Percentiles rank a stretch among this genome's conserved stretches.
Evolutionary conservation across 2,113 vertebrate genomes (phyloP).

Genomic region (Gymnarchus niloticus): DNA sequence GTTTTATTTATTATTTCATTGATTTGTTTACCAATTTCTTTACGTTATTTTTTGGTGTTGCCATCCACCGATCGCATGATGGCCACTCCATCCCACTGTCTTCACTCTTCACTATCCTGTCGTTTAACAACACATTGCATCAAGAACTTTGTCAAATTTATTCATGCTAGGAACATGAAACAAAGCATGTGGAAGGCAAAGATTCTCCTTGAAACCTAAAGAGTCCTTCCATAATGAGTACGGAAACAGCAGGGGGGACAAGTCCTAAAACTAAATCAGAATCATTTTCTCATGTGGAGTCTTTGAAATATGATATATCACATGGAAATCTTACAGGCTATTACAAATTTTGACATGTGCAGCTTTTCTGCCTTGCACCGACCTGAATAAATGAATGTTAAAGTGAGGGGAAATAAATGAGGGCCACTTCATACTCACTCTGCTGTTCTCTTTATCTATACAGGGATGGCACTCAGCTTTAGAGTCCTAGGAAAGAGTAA

Average conservation of each 20-base stretch:
- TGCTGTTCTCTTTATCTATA: constrained; percentile 67
- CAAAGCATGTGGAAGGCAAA: not conserved
- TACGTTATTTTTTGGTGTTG: too few relatives aligned
- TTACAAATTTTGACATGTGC: constrained; percentile 39
- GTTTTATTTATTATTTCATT: not conserved
- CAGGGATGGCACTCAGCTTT: constrained; percentile 63
- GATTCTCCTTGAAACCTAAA: not conserved
- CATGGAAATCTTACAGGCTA: constrained; percentile 26
- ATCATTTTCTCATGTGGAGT: not conserved
- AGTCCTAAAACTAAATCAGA: not conserved
- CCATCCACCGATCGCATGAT: too few relatives aligned
- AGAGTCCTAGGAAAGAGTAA: constrained; percentile 56
- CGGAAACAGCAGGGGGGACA: not conserved
- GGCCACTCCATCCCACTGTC: too few relatives aligned
- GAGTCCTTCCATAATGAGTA: not conserved
- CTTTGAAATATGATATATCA: not conserved
- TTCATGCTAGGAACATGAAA: not conserved
- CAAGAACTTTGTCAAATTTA: not conserved
- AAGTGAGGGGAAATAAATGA: constrained; percentile 28
- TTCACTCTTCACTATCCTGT: too few relatives aligned
- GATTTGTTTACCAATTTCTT: not conserved
- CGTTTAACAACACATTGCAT: not conserved
- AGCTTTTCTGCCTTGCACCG: constrained; percentile 35
- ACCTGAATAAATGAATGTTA: constrained; percentile 7
- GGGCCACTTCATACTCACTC: constrained; percentile 56